Conservation (phyloP, 2,797 vertebrate genomes). For the Coregonus suidteri region DNA sequence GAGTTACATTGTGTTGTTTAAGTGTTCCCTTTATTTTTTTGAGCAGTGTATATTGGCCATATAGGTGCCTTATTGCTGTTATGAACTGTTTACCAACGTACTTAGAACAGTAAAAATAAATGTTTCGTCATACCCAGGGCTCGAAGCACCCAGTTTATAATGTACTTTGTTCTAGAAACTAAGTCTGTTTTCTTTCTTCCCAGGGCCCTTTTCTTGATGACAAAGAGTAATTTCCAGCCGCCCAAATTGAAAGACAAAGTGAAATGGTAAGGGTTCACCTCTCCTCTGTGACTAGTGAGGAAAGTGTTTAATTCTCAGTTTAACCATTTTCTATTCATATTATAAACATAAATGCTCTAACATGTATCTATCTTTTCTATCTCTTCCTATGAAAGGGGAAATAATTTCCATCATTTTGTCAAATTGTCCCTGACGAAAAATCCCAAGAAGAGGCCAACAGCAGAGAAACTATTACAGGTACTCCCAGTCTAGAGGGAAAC, state of each 20-base stretch:
- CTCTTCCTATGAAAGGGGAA: conserved; percentile 80
- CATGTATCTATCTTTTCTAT: not conserved
- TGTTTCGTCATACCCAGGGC: conserved; percentile 78
- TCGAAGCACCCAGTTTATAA: not conserved
- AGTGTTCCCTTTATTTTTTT: no score
- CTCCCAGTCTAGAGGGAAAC: not conserved
- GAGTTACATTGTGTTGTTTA: no score
- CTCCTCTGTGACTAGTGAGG: not conserved
- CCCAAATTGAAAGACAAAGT: conserved; percentile 98
- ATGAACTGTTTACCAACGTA: conserved; percentile 4
- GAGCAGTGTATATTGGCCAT: no score
- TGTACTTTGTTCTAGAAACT: not conserved
- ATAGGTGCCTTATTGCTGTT: no score
- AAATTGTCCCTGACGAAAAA: conserved; percentile 97
- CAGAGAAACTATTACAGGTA: conserved; percentile 96
- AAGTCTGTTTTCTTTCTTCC: not conserved
- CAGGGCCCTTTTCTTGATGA: conserved; percentile 98
- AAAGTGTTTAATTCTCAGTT: not conserved
- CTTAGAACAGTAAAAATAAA: conserved; percentile 88
- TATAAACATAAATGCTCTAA: not conserved
- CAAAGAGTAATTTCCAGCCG: conserved; percentile 98
- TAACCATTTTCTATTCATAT: not conserved
- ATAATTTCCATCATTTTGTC: conserved; percentile 98
- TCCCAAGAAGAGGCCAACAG: conserved; percentile 93
- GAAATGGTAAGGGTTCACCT: conserved; percentile 82